These are phyloP conservation scores for Galeruca laticollis DNA, from an alignment of 2,888 invertebrate species.

Conservation along the genomic window DNA sequence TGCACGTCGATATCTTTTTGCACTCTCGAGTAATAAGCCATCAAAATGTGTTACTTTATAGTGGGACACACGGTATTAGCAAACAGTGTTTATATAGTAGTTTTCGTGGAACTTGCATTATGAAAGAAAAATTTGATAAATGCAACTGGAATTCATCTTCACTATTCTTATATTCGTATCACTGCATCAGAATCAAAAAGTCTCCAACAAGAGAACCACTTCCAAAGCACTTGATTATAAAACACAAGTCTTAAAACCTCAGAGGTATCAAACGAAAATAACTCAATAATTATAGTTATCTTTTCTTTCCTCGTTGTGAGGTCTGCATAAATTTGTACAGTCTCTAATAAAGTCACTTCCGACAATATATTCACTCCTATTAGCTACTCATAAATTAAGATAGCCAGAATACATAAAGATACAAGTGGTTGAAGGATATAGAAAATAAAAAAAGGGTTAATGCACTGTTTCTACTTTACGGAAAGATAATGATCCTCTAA, in stretches of 20 bases:
- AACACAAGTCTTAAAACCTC: not conserved
- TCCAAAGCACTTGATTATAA: not conserved
- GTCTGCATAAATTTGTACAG: conserved; percentile 28
- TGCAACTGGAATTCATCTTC: no score
- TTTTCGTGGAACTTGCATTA: no score
- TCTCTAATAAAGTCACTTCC: conserved; percentile 15
- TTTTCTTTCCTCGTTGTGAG: conserved; percentile 20
- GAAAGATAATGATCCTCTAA: not conserved
- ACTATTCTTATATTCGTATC: no score
- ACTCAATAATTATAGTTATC: conserved; percentile 13
- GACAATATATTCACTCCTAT: conserved; percentile 1
- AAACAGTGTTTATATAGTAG: no score
- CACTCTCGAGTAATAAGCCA: no score
- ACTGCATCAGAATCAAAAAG: no score
- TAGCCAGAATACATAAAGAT: conserved; percentile 9
- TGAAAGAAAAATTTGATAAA: no score
- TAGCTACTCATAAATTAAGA: conserved; percentile 10
- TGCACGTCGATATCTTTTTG: no score
- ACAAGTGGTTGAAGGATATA: not conserved
- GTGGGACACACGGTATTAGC: no score
- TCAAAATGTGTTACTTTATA: no score
- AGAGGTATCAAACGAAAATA: not conserved
- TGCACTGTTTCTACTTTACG: not conserved
- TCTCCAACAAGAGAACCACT: not conserved
- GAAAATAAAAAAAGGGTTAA: not conserved